phyloP scores from a whole-genome alignment of 2,888 invertebrate genomes.

The Torymus auratus region DNA sequence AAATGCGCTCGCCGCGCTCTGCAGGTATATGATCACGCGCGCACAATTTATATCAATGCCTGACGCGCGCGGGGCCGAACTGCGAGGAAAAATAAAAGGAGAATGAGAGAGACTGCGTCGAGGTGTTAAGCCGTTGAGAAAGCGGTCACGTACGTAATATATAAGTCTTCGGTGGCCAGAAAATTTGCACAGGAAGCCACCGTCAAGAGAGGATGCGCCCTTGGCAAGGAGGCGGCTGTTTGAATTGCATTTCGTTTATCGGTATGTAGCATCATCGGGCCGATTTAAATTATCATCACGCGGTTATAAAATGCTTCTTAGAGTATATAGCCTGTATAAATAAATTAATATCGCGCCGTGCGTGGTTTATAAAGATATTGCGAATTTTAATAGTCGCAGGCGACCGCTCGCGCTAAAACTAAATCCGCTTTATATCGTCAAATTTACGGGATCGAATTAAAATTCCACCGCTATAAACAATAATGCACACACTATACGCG shows the following conservation, averaged over 20 bases:
- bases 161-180: constrained; percentile 3
- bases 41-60: constrained; percentile 47
- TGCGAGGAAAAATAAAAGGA: constrained; percentile 19
- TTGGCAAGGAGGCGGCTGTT: background rate
- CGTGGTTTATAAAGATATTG: too few relatives aligned
- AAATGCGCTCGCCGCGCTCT: constrained; percentile 34
- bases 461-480: background rate
- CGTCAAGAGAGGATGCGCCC: background rate
- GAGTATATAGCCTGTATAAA: too few relatives aligned
- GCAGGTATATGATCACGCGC: constrained; percentile 21
- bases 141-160: constrained; percentile 41
- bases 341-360: too few relatives aligned
- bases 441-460: too few relatives aligned
- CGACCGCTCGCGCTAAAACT: too few relatives aligned
- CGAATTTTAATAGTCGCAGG: too few relatives aligned
- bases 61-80: background rate
- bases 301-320: too few relatives aligned
- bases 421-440: too few relatives aligned
- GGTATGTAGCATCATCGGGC: too few relatives aligned
- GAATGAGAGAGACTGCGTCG: background rate
- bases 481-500: too few relatives aligned
- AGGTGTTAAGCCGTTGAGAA: constrained; percentile 45
- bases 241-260: constrained; percentile 20
- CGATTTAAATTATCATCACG: too few relatives aligned
- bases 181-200: constrained; percentile 18